Evolutionary conservation across 1,140 invertebrate species (phyloP), one percentile per base, ranked within the genome.

Genomic region (Anthonomus grandis): DNA sequence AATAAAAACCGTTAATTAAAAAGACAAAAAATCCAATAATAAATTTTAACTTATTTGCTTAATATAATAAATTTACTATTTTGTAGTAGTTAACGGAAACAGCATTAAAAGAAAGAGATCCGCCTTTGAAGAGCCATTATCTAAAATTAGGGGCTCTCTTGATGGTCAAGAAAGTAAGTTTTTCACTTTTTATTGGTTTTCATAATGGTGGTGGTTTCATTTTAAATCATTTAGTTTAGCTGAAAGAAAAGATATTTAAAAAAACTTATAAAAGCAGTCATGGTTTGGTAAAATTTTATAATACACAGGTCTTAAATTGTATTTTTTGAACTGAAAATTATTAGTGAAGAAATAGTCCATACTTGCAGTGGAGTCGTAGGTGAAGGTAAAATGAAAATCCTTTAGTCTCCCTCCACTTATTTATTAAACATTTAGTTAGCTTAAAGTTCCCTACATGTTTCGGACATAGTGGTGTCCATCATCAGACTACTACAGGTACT

Each of bases 141-240:
- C 10, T 31, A 44, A 78, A 75, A 65, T 79, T 64, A 74, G 80
- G 70, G 75, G 73, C 58, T 74, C 77, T 62, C 73, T 81, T 65
- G 74, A 76, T 67, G 73, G 72, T 57, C 76, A 76, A 69, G 77
- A 77, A 58, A 76, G 81, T 83, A 79, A 82, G 81, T 83, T 76
- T 65, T 62, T 67, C 57, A 67, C 59, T 48, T 57, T 61, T 45
- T 25, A 47, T 56, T 62, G 38, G 49, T 50, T 37, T 19, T 47
- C 52, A 54, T 57, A n/a, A n/a, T 64, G 69, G 63, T 69, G 64
- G 44, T 68, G 62, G 59, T 17, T 21, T 54, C 24, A 48, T 18
- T 48, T 19, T 46, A 8, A 46, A 19, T n/a, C n/a, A n/a, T n/a
- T n/a, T n/a, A n/a, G n/a, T n/a, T n/a, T n/a, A n/a, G n/a, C n/a